Evolutionary conservation across 2,888 invertebrate species (phyloP), one percentile per base, ranked within the genome.

Genomic region (Pandemis cinnamomeana): DNA sequence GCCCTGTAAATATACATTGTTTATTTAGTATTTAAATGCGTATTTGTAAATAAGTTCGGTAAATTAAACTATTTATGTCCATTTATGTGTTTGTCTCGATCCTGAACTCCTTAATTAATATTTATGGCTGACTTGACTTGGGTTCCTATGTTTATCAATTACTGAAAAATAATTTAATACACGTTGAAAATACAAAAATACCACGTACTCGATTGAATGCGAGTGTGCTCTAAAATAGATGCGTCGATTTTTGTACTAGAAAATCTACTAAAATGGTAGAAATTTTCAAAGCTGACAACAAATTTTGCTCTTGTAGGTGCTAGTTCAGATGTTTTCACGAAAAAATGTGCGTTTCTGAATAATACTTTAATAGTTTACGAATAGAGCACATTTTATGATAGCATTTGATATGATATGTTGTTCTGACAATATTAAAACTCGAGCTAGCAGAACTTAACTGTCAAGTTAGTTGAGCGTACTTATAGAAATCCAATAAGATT

Each of bases 401-500:
- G n/a, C n/a, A 62, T 15, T 63, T 44, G 4, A 2, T 7, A 7
- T 5, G 15, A 44, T 15, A 20, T 10, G 6, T 8, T 58, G 5
- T 5, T 51, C 10, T 10, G 13, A 42, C 36, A 53, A 8, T 10
- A 53, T 5, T 6, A 2, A 51, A 67, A 71, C 53, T 74, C 0
- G 66, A 66, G 20, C 8, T 13, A 64, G 2, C 36, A 7, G 36
- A 46, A 2, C 8, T 46, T 27, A 74, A 7, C 60, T 74, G 74
- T 74, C 74, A 74, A 67, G 46, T 67, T 15, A 20, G 60, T 73
- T 67, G 41, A 62, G 71, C 71, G 66, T 74, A 67, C 70, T 67
- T 58, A n/a, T 36, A 69, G 70, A 20, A 74, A 53, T 74, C 53
- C 55, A 71, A 67, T 71, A 74, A 67, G 70, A 67, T 61, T 74